A percentile compares a stretch with the other conserved stretches of the same genome.
These are phyloP conservation scores for Elgaria multicarinata DNA, from an alignment of 2,113 vertebrate species.

Conservation along the genomic window DNA sequence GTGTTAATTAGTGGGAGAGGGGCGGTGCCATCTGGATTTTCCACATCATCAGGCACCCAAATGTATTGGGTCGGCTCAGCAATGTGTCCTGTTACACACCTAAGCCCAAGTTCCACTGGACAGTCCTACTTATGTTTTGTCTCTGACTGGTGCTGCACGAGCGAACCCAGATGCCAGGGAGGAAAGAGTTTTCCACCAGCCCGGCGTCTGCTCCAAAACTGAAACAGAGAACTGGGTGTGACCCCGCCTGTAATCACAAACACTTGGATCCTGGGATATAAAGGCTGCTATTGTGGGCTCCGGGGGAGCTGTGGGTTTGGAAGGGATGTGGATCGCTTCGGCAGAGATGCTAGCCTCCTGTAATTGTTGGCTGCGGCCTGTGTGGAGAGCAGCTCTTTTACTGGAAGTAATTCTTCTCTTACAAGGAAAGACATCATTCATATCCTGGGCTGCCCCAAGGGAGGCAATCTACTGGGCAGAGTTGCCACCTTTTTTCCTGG, in stretches of 20 bases:
- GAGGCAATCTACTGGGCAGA: neutral
- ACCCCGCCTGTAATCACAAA: constrained; percentile 33
- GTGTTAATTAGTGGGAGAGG: neutral
- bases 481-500: neutral
- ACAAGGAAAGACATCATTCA: neutral
- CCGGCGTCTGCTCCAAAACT: constrained; percentile 17
- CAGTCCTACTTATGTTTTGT: neutral
- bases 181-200: constrained; percentile 3
- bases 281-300: constrained; percentile 41
- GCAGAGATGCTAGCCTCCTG: constrained; percentile 11
- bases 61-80: neutral
- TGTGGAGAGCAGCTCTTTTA: constrained; percentile 12
- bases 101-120: neutral
- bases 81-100: neutral
- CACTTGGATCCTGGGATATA: constrained; percentile 23
- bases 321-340: constrained; percentile 16
- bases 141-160: neutral
- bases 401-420: constrained; percentile 15
- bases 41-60: neutral
- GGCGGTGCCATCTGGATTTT: neutral
- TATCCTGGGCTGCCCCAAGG: neutral
- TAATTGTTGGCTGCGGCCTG: constrained; percentile 33
- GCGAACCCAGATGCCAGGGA: neutral
- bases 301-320: constrained; percentile 24
- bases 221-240: constrained; percentile 36